Conservation (phyloP, 2,113 vertebrate genomes). For the Pogonocichla stellata region DNA sequence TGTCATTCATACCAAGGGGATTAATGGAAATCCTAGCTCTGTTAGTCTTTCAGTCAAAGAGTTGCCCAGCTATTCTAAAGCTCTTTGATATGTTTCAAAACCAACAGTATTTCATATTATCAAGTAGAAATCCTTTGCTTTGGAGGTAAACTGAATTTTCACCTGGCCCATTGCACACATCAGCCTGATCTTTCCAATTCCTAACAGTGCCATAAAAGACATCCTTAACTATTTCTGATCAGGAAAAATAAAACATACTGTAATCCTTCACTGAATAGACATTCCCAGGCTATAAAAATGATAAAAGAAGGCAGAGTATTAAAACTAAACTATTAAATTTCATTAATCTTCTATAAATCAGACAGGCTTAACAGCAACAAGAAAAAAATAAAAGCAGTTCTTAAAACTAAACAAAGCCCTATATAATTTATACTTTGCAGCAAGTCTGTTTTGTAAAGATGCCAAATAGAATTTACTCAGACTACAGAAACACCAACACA, state of each 20-base stretch:
- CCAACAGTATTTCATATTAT: neutral
- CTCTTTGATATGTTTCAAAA: neutral
- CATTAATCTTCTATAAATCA: neutral
- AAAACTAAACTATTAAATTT: neutral
- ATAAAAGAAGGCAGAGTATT: neutral
- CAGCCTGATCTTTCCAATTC: neutral
- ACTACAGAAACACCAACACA: slow-evolving; percentile 30
- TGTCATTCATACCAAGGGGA: neutral
- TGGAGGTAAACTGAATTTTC: neutral
- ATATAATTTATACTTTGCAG: neutral
- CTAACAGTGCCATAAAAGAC: neutral
- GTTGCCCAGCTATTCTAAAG: neutral
- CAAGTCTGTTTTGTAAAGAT: neutral
- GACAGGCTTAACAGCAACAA: neutral
- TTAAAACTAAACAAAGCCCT: neutral
- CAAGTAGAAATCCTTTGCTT: neutral
- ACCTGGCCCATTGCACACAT: neutral
- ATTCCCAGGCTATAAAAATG: neutral
- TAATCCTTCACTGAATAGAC: neutral
- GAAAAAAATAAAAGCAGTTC: neutral
- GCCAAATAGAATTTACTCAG: slow-evolving; percentile 42
- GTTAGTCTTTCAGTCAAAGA: neutral
- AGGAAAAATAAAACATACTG: neutral
- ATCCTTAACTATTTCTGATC: neutral
- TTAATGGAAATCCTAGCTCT: neutral